Percentiles rank a stretch among this genome's conserved stretches.
Conservation (phyloP, 2,113 vertebrate genomes). For the Sceloporus undulatus region DNA sequence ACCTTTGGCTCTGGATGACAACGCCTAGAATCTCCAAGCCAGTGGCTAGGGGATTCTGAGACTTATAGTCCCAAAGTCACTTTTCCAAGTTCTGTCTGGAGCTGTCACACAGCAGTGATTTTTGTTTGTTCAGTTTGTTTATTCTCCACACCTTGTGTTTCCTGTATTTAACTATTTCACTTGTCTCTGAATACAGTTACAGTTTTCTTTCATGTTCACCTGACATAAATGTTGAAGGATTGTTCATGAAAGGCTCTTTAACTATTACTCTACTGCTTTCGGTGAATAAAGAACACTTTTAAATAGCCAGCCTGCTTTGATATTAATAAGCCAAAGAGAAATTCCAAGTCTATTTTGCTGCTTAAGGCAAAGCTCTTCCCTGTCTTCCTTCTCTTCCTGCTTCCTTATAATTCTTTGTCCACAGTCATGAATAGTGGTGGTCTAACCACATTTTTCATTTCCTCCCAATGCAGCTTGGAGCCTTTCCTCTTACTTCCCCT, state of each 20-base stretch:
- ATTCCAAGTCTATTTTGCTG: constrained; percentile 53
- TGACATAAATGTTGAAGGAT: not conserved
- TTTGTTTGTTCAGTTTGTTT: not conserved
- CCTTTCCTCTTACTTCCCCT: constrained; percentile 38
- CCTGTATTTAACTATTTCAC: not conserved
- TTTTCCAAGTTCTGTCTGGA: too few species aligned
- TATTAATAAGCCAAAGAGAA: constrained; percentile 35
- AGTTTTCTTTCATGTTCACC: not conserved
- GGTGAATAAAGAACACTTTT: constrained; percentile 51
- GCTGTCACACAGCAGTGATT: too few species aligned
- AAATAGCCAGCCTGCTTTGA: constrained; percentile 49
- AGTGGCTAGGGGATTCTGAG: too few species aligned
- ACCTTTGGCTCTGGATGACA: too few species aligned
- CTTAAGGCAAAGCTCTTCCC: constrained; percentile 45
- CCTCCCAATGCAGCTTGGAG: constrained; percentile 27
- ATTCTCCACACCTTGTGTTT: not conserved
- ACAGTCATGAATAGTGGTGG: constrained; percentile 6
- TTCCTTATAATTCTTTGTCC: constrained; percentile 42
- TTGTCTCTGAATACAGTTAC: not conserved
- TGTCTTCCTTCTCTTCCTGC: constrained; percentile 41
- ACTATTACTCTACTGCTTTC: constrained; percentile 39
- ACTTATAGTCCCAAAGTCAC: too few species aligned
- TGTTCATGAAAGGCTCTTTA: constrained; percentile 5
- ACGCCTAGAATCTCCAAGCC: too few species aligned
- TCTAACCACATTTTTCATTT: constrained; percentile 58